Evolutionary conservation across 2,888 invertebrate genomes (phyloP).

Genomic region (Troglohyphantes excavatus): DNA sequence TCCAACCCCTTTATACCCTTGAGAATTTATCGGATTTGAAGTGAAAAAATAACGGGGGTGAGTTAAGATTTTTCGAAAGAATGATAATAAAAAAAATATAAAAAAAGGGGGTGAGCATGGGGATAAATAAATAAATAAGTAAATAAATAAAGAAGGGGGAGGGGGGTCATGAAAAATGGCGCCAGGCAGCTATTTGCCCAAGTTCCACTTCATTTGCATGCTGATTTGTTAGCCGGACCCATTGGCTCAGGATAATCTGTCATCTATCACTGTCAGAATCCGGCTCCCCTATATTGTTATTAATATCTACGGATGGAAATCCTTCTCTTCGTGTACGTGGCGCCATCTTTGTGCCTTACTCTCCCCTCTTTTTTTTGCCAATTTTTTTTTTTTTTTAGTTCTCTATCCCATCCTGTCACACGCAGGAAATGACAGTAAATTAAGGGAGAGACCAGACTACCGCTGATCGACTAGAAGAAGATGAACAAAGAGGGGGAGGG

Average conservation of each 20-base stretch:
- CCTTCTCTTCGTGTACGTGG: constrained; percentile 58
- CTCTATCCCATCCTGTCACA: constrained; percentile 69
- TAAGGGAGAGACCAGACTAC: constrained; percentile 73
- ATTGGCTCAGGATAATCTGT: constrained; percentile 77
- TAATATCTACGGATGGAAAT: constrained; percentile 78
- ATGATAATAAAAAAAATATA: constrained; percentile 30
- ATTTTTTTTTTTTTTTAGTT: constrained; percentile 1
- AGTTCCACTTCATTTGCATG: constrained; percentile 79
- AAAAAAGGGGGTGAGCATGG: constrained; percentile 13
- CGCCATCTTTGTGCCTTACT: constrained; percentile 61
- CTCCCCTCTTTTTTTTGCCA: constrained; percentile 22
- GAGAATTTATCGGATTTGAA: constrained; percentile 75
- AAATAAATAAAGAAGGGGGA: constrained; percentile 37
- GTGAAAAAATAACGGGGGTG: constrained; percentile 15
- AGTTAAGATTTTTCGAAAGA: constrained; percentile 58
- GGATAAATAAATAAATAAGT: constrained; percentile 72
- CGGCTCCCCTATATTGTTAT: constrained; percentile 78
- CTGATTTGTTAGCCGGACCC: constrained; percentile 79
- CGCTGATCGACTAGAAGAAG: constrained; percentile 73
- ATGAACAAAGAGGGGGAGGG: constrained; percentile 30
- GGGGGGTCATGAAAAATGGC: constrained; percentile 77
- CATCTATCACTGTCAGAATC: constrained; percentile 79
- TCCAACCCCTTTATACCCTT: constrained; percentile 22
- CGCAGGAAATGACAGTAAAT: constrained; percentile 79
- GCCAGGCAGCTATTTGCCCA: constrained; percentile 77